These are phyloP conservation scores for Somateria mollissima DNA, from an alignment of 2,797 vertebrate genomes.

Conservation along the genomic window DNA sequence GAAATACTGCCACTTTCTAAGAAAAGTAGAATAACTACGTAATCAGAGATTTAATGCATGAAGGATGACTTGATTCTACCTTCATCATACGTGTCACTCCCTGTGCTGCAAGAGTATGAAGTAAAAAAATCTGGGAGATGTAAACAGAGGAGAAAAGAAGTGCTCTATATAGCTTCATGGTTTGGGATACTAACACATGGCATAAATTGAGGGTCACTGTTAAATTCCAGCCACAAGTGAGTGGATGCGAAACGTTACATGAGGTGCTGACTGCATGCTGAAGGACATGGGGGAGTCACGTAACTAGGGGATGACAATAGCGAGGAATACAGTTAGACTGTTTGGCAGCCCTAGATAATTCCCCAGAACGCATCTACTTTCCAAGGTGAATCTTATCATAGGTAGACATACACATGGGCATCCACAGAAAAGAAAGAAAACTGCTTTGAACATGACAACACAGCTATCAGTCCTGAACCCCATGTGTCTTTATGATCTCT, in stretches of 20 bases:
- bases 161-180: not conserved
- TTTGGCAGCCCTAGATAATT: not conserved
- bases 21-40: not conserved
- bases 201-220: not conserved
- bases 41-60: not conserved
- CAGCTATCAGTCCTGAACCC: not conserved
- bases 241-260: not conserved
- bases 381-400: not conserved
- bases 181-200: not conserved
- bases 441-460: not conserved
- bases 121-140: not conserved
- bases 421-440: not conserved
- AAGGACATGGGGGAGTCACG: not conserved
- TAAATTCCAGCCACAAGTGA: not conserved
- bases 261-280: not conserved
- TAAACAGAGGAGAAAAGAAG: not conserved
- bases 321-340: not conserved
- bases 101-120: not conserved
- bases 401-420: not conserved
- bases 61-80: not conserved
- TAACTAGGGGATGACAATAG: not conserved
- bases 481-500: not conserved
- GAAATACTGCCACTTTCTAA: not conserved
- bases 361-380: not conserved
- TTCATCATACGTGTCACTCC: not conserved